phyloP scores from a whole-genome alignment of 2,888 invertebrate genomes.

The Phengaris alcon region DNA sequence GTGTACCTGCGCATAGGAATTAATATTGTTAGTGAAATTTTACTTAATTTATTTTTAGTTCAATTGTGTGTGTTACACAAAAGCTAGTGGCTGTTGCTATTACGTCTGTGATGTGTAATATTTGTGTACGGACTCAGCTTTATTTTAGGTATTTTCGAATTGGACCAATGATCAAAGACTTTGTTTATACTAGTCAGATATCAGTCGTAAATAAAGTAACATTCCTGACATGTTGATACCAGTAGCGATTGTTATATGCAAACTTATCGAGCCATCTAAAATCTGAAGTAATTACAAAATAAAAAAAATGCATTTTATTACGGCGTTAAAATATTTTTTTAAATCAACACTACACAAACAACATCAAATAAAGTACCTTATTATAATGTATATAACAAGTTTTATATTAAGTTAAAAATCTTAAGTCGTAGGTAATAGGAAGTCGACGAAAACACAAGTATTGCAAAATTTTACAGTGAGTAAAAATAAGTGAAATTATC shows the following conservation, averaged over 20 bases:
- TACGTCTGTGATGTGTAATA: not conserved
- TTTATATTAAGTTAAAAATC: not conserved
- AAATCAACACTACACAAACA: not conserved
- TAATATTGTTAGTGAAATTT: constrained; percentile 31
- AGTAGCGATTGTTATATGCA: not conserved
- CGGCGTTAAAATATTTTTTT: not conserved
- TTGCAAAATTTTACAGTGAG: no score
- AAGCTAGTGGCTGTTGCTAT: not conserved
- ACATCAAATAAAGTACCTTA: not conserved
- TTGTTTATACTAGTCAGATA: constrained; percentile 19
- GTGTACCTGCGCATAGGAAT: not conserved
- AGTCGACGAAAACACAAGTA: no score
- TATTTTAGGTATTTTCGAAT: constrained; percentile 1
- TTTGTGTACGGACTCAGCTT: not conserved
- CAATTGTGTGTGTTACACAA: not conserved
- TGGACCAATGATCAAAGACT: constrained; percentile 23
- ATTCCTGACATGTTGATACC: constrained; percentile 1
- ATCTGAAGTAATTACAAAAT: no score
- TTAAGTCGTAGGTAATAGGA: not conserved
- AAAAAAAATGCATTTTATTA: no score
- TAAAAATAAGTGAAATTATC: no score
- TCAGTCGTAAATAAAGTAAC: not conserved
- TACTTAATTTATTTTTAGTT: not conserved
- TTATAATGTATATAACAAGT: not conserved
- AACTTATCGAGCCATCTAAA: not conserved